Conservation (phyloP, 2,797 vertebrate species). For the Pelobates cultripes region DNA sequence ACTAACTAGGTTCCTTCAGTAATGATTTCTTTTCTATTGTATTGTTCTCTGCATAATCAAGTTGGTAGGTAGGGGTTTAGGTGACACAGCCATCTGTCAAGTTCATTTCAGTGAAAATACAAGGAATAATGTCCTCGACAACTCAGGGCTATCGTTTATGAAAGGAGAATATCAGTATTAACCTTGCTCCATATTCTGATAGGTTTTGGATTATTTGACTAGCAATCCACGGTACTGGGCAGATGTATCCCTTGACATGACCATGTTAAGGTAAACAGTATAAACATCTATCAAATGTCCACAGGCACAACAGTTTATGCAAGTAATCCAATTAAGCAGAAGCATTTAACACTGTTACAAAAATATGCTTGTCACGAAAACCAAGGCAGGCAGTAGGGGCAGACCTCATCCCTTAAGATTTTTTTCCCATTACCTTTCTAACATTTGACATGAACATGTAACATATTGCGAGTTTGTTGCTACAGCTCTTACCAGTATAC, state of each 20-base stretch:
- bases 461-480: constrained; percentile 13
- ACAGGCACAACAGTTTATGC: constrained; percentile 81
- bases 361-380: constrained; percentile 63
- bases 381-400: constrained; percentile 58
- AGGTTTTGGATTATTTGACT: constrained; percentile 70
- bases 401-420: constrained; percentile 46
- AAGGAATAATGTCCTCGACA: constrained; percentile 93
- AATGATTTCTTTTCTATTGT: constrained; percentile 99
- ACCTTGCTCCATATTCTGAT: constrained; percentile 67
- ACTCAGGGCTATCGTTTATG: constrained; percentile 92
- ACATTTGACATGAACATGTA: background rate
- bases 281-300: constrained; percentile 71
- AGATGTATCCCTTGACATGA: constrained; percentile 63
- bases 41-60: constrained; percentile 99
- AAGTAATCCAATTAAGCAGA: constrained; percentile 85
- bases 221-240: constrained; percentile 61
- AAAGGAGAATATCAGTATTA: constrained; percentile 79
- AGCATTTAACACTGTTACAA: constrained; percentile 69
- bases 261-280: constrained; percentile 55
- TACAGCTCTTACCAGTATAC: background rate
- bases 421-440: background rate
- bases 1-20: constrained; percentile 90
- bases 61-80: constrained; percentile 98
- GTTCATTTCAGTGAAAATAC: constrained; percentile 99
- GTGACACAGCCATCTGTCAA: constrained; percentile 99